phyloP scores from a whole-genome alignment of 1,140 invertebrate species.

The Planococcus citri region DNA sequence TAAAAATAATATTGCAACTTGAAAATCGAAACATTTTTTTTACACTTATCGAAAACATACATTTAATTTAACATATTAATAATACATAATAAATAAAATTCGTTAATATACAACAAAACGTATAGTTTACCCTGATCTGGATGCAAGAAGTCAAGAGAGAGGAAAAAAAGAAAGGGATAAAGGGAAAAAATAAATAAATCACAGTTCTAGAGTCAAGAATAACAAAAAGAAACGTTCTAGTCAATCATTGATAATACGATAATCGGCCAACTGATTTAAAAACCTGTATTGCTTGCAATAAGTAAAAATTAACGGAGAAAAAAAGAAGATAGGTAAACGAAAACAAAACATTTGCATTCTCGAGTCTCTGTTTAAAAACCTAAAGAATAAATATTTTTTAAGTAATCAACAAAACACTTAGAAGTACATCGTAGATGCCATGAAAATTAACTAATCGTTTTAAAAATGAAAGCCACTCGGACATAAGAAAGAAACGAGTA shows the following conservation, averaged over 20 bases:
- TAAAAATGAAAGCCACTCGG: background rate
- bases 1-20: conserved; percentile 16
- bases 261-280: background rate
- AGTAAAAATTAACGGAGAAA: background rate
- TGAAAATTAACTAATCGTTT: background rate
- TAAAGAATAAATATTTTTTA: background rate
- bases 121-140: background rate
- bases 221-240: background rate
- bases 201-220: conserved; percentile 12
- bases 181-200: background rate
- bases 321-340: background rate
- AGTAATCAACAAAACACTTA: background rate
- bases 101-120: conserved; percentile 12
- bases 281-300: background rate
- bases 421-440: background rate
- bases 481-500: background rate
- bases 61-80: background rate
- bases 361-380: no score
- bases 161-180: no score
- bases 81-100: no score
- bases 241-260: background rate
- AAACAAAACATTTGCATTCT: background rate
- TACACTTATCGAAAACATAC: background rate
- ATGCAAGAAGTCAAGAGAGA: background rate
- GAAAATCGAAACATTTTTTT: conserved; percentile 5